A percentile compares a stretch with the other conserved stretches of the same genome.
phyloP scores from a whole-genome alignment of 1,140 invertebrate genomes.

The Brachionus rubens region DNA sequence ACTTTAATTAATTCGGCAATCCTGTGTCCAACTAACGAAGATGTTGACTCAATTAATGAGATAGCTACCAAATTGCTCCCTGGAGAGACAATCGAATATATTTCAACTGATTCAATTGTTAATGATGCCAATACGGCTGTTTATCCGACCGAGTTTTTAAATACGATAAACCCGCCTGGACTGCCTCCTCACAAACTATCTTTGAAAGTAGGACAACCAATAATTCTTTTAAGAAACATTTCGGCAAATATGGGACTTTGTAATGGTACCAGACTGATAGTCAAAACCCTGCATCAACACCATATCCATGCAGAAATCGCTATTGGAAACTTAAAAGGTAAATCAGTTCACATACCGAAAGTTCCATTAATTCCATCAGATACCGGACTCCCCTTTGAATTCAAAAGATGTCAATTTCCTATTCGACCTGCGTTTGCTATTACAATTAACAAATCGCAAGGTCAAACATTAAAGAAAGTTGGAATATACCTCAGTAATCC shows the following conservation, averaged over 20 bases:
- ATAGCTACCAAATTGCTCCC: neutral
- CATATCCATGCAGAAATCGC: constrained; percentile 49
- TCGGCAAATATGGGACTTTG: constrained; percentile 51
- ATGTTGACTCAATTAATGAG: constrained; percentile 19
- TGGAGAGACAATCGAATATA: neutral
- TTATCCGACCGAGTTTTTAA: constrained; percentile 57
- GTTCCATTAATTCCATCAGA: constrained; percentile 50
- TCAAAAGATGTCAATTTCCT: constrained; percentile 63
- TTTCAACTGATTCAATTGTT: neutral
- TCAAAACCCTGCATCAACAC: constrained; percentile 49
- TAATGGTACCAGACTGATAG: constrained; percentile 57
- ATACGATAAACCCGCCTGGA: constrained; percentile 53
- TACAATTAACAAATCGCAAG: constrained; percentile 53
- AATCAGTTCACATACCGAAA: constrained; percentile 50
- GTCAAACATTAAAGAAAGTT: constrained; percentile 50
- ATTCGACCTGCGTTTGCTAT: constrained; percentile 55
- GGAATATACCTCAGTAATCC: constrained; percentile 48
- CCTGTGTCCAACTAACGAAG: neutral
- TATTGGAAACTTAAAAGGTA: constrained; percentile 43
- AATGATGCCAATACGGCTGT: constrained; percentile 11
- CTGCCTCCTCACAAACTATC: constrained; percentile 56
- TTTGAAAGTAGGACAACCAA: constrained; percentile 54
- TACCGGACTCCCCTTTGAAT: constrained; percentile 53
- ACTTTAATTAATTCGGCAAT: neutral
- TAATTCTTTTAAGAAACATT: constrained; percentile 60